Evolutionary conservation across 1,140 invertebrate genomes (phyloP).

Genomic region (Ditylenchus dipsaci): DNA sequence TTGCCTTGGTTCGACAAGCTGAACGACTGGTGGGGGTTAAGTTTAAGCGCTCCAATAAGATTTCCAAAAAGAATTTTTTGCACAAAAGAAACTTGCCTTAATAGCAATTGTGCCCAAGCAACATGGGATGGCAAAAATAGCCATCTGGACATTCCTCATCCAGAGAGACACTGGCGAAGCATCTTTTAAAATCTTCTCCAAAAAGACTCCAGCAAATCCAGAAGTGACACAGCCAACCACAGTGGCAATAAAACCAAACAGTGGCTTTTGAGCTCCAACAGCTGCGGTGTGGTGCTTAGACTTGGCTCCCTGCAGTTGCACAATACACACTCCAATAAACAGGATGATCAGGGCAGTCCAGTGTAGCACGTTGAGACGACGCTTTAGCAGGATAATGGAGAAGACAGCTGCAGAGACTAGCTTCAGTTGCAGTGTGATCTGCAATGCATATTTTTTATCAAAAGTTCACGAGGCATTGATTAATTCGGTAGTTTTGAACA

Average conservation of each 20-base stretch:
- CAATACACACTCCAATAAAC: constrained; percentile 38
- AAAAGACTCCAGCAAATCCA: constrained; percentile 96
- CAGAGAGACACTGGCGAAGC: constrained; percentile 82
- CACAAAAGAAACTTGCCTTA: constrained; percentile 20
- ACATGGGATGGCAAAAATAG: constrained; percentile 43
- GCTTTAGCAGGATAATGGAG: constrained; percentile 37
- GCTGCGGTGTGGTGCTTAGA: background rate
- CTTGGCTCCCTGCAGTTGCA: constrained; percentile 31
- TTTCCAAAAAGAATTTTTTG: too few relatives aligned
- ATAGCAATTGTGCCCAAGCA: constrained; percentile 32
- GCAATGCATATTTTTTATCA: too few relatives aligned
- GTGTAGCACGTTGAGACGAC: constrained; percentile 28
- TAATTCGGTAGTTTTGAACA: too few relatives aligned
- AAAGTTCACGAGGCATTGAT: too few relatives aligned
- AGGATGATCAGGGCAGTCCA: constrained; percentile 37
- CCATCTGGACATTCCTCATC: constrained; percentile 68
- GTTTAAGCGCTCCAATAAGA: too few relatives aligned
- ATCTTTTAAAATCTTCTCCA: constrained; percentile 93
- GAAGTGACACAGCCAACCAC: constrained; percentile 84
- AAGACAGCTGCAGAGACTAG: constrained; percentile 44
- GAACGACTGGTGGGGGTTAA: too few relatives aligned
- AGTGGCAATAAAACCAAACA: constrained; percentile 70
- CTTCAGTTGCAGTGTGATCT: constrained; percentile 45
- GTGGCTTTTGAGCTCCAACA: background rate
- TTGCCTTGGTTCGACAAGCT: too few relatives aligned